A percentile compares a stretch with the other conserved stretches of the same genome.
Conservation (phyloP, 2,113 vertebrate genomes). For the Otus sunia region DNA sequence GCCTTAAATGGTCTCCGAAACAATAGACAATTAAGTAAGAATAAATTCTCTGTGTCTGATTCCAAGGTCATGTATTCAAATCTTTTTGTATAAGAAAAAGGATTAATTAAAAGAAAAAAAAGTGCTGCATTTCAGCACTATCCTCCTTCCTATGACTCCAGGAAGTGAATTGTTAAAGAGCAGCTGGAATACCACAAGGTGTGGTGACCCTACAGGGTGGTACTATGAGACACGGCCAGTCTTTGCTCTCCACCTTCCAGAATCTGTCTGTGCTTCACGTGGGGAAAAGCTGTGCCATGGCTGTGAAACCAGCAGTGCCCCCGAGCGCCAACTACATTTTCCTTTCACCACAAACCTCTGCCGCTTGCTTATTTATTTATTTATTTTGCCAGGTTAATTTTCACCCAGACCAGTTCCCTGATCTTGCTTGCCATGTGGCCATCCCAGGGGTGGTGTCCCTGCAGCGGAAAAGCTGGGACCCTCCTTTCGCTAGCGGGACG, state of each 20-base stretch:
- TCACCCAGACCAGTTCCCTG: neutral
- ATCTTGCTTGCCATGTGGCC: accelerated
- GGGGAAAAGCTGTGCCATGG: accelerated
- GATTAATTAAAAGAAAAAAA: neutral
- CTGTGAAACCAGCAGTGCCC: accelerated
- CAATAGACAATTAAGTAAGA: neutral
- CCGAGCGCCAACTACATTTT: accelerated
- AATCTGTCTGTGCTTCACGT: neutral
- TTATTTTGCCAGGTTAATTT: neutral
- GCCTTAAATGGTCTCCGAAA: neutral
- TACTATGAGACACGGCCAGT: neutral
- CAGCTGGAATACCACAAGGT: neutral
- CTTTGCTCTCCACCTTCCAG: neutral
- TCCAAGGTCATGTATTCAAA: neutral
- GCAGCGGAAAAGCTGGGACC: neutral
- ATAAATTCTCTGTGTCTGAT: neutral
- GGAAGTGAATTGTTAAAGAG: neutral
- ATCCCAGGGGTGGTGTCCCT: too few relatives aligned
- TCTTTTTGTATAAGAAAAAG: neutral
- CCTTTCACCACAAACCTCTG: too few relatives aligned
- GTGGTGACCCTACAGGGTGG: neutral
- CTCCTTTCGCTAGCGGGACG: accelerated
- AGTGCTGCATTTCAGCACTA: neutral
- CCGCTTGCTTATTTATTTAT: accelerated
- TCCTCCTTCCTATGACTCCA: neutral